Evolutionary conservation across 2,797 vertebrate genomes (phyloP).

Genomic region (Rhyacichthys aspro): DNA sequence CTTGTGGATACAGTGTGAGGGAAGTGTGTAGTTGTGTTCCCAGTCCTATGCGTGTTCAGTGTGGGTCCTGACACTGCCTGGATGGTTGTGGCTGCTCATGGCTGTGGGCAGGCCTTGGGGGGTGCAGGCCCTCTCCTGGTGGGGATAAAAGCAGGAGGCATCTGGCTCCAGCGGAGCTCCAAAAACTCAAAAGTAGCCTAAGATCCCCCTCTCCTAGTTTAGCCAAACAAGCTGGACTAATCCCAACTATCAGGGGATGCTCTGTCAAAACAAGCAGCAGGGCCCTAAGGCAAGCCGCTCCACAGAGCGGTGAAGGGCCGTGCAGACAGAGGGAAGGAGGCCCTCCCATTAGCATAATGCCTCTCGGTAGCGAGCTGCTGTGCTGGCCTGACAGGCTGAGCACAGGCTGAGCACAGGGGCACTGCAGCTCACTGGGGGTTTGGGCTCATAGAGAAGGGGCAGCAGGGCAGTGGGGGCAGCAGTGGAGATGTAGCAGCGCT

Average conservation of each 20-base stretch:
- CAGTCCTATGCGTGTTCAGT: conserved; percentile 31
- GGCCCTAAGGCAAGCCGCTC: conserved; percentile 97
- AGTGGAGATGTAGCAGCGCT: conserved; percentile 81
- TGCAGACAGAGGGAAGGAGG: conserved; percentile 69
- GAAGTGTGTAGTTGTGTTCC: conserved; percentile 21
- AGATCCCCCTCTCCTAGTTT: conserved; percentile 90
- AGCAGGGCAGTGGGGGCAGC: conserved; percentile 89
- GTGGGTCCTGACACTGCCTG: conserved; percentile 81
- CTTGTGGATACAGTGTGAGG: conserved; percentile 54
- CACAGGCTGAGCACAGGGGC: conserved; percentile 91
- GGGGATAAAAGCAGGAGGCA: conserved; percentile 95
- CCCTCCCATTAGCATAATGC: conserved; percentile 96
- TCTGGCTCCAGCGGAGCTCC: conserved; percentile 94
- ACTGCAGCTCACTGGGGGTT: conserved; percentile 87
- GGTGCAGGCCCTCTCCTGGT: conserved; percentile 86
- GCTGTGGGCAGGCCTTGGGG: conserved; percentile 86
- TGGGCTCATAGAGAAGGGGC: conserved; percentile 76
- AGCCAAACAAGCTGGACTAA: conserved; percentile 99
- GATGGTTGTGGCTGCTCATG: conserved; percentile 89
- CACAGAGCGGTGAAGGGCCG: conserved; percentile 90
- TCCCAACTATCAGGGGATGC: conserved; percentile 99
- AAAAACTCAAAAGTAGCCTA: conserved; percentile 89
- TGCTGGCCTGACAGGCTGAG: conserved; percentile 93
- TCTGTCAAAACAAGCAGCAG: conserved; percentile 99
- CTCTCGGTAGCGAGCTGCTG: conserved; percentile 96